phyloP scores from a whole-genome alignment of 30 jellyfish, hydroid and myxozoan genomes.

The Rhopilema esculentum region DNA sequence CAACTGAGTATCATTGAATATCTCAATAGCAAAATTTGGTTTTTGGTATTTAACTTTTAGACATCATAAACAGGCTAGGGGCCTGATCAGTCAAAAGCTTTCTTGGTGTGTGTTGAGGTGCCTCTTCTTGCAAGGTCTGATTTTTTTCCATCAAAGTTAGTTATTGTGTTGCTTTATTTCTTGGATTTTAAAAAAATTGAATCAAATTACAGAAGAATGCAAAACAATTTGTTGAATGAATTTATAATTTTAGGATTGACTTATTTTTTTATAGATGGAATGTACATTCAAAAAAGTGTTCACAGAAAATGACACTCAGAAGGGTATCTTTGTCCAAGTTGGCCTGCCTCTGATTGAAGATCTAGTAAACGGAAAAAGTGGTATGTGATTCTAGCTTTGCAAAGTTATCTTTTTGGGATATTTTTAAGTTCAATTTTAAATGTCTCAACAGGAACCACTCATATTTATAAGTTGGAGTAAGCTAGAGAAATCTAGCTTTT shows the following conservation, averaged over 20 bases:
- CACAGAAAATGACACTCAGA: slow-evolving; percentile 62
- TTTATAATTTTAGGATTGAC: not conserved
- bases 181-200: not conserved
- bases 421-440: too few species aligned
- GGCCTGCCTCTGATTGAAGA: slow-evolving; percentile 91
- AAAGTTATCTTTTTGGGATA: not conserved
- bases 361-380: slow-evolving; percentile 87
- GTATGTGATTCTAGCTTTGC: slow-evolving; percentile 18
- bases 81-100: too few species aligned
- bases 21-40: too few species aligned
- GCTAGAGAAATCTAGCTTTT: too few species aligned
- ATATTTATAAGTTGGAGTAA: too few species aligned
- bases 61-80: too few species aligned
- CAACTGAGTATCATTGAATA: too few species aligned
- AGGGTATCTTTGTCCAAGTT: slow-evolving; percentile 70
- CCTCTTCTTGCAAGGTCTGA: too few species aligned
- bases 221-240: not conserved
- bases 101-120: too few species aligned
- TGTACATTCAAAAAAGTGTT: slow-evolving; percentile 84
- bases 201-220: not conserved
- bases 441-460: too few species aligned
- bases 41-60: too few species aligned
- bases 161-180: not conserved
- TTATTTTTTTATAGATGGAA: slow-evolving; percentile 48
- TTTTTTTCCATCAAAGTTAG: not conserved